phyloP scores from a whole-genome alignment of 2,113 vertebrate species.

The Menura novaehollandiae region DNA sequence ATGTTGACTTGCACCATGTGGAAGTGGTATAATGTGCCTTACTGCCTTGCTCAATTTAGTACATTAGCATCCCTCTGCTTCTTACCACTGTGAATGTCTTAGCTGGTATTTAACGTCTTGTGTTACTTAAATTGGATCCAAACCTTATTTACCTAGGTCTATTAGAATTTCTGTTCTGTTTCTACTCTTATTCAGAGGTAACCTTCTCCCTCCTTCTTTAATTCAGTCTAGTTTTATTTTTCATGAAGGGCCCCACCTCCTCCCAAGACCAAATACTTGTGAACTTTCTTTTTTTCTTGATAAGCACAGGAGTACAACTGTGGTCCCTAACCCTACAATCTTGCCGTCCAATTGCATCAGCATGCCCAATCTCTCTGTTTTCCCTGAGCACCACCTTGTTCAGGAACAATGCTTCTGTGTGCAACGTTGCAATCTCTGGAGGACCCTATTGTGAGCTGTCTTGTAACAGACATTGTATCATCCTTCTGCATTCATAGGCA shows the following conservation, averaged over 20 bases:
- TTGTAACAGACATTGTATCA: background rate
- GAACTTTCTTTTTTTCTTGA: background rate
- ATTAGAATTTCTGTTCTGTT: background rate
- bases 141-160: background rate
- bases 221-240: background rate
- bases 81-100: background rate
- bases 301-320: background rate
- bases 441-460: background rate
- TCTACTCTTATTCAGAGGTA: background rate
- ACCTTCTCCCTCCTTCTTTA: background rate
- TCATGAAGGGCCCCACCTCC: background rate
- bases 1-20: background rate
- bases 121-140: constrained; percentile 3
- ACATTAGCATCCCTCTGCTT: constrained; percentile 7
- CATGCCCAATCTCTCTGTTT: background rate
- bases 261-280: background rate
- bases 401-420: background rate
- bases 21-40: background rate
- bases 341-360: background rate
- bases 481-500: background rate
- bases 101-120: background rate
- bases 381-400: background rate
- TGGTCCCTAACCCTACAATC: background rate
- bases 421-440: background rate
- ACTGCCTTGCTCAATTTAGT: background rate